Evolutionary conservation across 2,888 invertebrate species (phyloP).

Genomic region (Synanthedon tipuliformis): DNA sequence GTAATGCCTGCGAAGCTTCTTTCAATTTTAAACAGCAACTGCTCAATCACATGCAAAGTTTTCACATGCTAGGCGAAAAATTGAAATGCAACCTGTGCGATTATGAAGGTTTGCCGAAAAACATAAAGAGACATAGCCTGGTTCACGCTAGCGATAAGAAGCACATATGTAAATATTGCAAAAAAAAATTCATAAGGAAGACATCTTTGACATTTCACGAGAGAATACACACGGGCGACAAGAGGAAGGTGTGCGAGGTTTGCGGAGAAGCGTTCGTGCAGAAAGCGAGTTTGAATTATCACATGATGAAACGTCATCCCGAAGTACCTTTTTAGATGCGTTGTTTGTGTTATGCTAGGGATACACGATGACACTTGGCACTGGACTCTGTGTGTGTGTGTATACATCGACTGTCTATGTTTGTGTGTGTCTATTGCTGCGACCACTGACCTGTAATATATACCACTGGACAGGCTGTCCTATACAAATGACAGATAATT

Average conservation of each 20-base stretch:
- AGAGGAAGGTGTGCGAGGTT: conserved; percentile 45
- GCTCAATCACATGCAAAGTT: conserved; percentile 23
- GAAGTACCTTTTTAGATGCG: conserved; percentile 1
- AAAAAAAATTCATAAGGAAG: conserved; percentile 54
- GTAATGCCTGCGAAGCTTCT: conserved; percentile 61
- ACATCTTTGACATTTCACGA: conserved; percentile 59
- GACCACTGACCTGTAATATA: too few relatives aligned
- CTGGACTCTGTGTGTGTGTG: too few relatives aligned
- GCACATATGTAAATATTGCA: conserved; percentile 65
- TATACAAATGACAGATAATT: too few relatives aligned
- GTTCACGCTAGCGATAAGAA: conserved; percentile 67
- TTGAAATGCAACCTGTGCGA: conserved; percentile 2
- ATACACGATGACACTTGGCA: too few relatives aligned
- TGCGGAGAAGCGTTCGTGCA: conserved; percentile 58
- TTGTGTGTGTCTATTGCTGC: too few relatives aligned
- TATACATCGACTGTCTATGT: too few relatives aligned
- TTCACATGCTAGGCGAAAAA: conserved; percentile 3
- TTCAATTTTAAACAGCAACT: conserved; percentile 68
- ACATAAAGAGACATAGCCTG: conserved; percentile 43
- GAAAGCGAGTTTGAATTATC: conserved; percentile 56
- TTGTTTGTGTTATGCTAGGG: too few relatives aligned
- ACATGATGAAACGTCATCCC: conserved; percentile 42
- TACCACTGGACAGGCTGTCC: too few relatives aligned
- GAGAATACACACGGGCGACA: conserved; percentile 57
- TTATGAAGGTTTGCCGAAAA: background rate